Percentiles rank a stretch among this genome's conserved stretches.
Evolutionary conservation across 2,888 invertebrate species (phyloP).

Genomic region (Parochlus steinenii): DNA sequence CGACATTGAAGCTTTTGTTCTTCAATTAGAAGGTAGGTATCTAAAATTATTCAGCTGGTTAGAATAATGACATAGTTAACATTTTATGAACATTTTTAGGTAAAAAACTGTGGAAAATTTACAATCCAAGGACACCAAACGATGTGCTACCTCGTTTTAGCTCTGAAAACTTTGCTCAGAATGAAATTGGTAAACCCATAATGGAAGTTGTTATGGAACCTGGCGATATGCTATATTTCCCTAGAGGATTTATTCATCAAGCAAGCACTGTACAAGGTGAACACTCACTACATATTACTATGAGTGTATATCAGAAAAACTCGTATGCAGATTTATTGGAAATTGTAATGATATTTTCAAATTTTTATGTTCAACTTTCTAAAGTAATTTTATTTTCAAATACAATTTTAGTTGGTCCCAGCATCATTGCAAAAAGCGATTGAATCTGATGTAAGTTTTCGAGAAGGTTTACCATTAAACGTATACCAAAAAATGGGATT

Average conservation of each 20-base stretch:
- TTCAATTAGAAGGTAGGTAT: conserved; percentile 92
- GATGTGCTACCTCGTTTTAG: conserved; percentile 68
- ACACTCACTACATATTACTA: conserved; percentile 87
- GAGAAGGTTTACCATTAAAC: conserved; percentile 64
- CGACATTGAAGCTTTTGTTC: conserved; percentile 94
- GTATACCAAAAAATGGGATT: conserved; percentile 59
- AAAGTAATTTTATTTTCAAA: conserved; percentile 5
- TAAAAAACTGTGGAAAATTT: conserved; percentile 7
- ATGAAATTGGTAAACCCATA: conserved; percentile 63
- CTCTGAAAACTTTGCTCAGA: conserved; percentile 56
- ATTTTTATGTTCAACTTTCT: neutral
- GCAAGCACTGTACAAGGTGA: conserved; percentile 57
- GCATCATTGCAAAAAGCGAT: conserved; percentile 57
- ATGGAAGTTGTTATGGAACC: conserved; percentile 63
- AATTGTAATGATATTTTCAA: conserved; percentile 37
- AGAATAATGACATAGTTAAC: conserved; percentile 21
- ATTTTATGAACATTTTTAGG: conserved; percentile 2
- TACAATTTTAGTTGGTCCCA: conserved; percentile 42
- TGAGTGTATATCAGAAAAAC: conserved; percentile 83
- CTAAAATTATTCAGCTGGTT: conserved; percentile 69
- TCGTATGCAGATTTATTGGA: conserved; percentile 81
- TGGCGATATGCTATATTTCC: conserved; percentile 88
- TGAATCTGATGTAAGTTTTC: conserved; percentile 48
- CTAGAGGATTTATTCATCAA: conserved; percentile 76
- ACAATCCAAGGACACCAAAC: conserved; percentile 26